Conservation (phyloP, 1,140 invertebrate genomes). For the Musca vetustissima region DNA sequence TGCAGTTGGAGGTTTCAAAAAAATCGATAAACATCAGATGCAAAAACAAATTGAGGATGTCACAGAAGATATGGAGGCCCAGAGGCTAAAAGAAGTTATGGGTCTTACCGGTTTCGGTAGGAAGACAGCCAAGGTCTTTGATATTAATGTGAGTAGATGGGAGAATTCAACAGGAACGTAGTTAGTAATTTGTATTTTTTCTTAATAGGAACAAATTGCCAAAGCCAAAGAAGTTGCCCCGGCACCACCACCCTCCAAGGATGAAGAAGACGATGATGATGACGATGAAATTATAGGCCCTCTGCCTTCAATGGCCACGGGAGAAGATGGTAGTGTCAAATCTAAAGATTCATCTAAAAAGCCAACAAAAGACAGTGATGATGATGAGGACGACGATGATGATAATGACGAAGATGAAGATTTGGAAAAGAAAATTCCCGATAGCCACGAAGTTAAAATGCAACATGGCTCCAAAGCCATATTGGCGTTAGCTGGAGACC, state of each 20-base stretch:
- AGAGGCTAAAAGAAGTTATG: conserved; percentile 71
- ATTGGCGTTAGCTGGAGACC: conserved; percentile 85
- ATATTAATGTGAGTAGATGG: conserved; percentile 62
- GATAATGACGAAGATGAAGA: conserved; percentile 60
- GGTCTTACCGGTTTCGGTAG: conserved; percentile 76
- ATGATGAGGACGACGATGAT: conserved; percentile 35
- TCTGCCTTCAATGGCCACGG: conserved; percentile 28
- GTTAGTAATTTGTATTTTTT: background rate
- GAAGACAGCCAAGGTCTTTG: conserved; percentile 74
- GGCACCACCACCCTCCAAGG: conserved; percentile 5
- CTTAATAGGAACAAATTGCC: conserved; percentile 42
- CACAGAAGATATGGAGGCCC: conserved; percentile 68
- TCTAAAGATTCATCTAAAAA: conserved; percentile 14
- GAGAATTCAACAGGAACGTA: background rate
- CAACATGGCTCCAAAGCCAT: conserved; percentile 85
- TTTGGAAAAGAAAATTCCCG: conserved; percentile 71
- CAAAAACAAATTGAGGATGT: conserved; percentile 66
- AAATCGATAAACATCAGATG: conserved; percentile 59
- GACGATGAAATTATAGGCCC: conserved; percentile 47
- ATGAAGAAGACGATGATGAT: conserved; percentile 26
- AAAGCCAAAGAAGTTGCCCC: conserved; percentile 39
- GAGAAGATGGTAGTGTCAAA: background rate
- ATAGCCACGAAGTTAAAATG: conserved; percentile 79
- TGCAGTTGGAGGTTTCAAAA: conserved; percentile 62
- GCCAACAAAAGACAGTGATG: conserved; percentile 29